These are phyloP conservation scores for Physocephala rufipes DNA, from an alignment of 2,888 invertebrate genomes.

Conservation along the genomic window DNA sequence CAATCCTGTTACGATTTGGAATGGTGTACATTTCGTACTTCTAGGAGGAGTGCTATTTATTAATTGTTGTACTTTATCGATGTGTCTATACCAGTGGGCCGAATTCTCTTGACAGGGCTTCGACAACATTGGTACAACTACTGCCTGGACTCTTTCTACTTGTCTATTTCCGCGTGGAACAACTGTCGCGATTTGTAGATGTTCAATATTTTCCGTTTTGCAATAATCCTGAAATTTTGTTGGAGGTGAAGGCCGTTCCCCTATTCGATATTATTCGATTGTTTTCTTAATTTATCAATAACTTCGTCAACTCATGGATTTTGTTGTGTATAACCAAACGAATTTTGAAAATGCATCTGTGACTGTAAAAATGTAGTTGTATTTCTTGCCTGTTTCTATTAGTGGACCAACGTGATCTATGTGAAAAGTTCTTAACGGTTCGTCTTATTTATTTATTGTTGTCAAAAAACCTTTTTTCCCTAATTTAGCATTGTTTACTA, in stretches of 20 bases:
- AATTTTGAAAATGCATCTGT: background rate
- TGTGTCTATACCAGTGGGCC: background rate
- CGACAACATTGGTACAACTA: background rate
- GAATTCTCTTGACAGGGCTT: background rate
- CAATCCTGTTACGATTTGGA: background rate
- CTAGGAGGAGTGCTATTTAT: background rate
- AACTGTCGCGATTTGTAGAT: no score
- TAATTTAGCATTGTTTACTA: background rate
- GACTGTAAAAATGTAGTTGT: background rate
- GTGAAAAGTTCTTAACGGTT: background rate
- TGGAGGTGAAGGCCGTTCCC: background rate
- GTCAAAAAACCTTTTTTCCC: background rate
- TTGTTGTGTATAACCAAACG: background rate
- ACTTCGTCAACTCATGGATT: background rate
- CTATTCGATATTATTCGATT: background rate
- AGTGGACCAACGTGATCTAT: background rate
- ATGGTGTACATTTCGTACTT: background rate
- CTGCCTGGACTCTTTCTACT: no score
- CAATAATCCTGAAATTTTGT: no score
- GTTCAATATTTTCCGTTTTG: background rate
- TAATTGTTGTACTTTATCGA: background rate
- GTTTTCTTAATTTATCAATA: background rate
- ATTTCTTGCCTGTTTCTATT: background rate
- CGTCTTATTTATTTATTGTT: background rate
- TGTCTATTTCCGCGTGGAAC: no score